Conservation (phyloP, 2,113 vertebrate species). For the Urocitellus parryii region DNA sequence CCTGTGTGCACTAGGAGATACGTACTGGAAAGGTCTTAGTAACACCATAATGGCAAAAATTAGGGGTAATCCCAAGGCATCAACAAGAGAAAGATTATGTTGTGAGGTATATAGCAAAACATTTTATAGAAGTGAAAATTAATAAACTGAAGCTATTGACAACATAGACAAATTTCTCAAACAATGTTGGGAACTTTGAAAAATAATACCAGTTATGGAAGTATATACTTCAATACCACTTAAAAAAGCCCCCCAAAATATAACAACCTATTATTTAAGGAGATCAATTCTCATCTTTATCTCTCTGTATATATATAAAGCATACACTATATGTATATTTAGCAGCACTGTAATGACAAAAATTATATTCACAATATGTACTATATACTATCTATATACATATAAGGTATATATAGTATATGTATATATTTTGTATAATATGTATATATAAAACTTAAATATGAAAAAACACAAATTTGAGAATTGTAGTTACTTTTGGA, state of each 20-base stretch:
- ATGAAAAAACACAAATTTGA: neutral
- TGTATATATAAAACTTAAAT: neutral
- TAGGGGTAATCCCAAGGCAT: too few relatives aligned
- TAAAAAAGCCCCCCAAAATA: neutral
- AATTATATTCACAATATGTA: neutral
- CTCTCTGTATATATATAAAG: neutral
- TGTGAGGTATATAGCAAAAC: neutral
- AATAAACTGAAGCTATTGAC: neutral
- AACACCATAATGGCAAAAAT: neutral
- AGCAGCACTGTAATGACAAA: neutral
- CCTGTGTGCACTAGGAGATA: neutral
- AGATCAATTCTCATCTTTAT: neutral
- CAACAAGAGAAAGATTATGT: neutral
- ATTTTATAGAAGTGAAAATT: neutral
- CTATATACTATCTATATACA: neutral
- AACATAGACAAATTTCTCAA: neutral
- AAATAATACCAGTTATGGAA: neutral
- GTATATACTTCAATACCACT: neutral
- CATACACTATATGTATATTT: neutral
- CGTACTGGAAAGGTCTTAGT: neutral
- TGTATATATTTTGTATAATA: neutral
- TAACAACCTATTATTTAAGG: neutral
- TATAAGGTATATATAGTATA: neutral
- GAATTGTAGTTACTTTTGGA: neutral
- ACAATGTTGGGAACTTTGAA: neutral